Evolutionary conservation across 2,113 vertebrate genomes (phyloP).

Genomic region (Tursiops truncatus): DNA sequence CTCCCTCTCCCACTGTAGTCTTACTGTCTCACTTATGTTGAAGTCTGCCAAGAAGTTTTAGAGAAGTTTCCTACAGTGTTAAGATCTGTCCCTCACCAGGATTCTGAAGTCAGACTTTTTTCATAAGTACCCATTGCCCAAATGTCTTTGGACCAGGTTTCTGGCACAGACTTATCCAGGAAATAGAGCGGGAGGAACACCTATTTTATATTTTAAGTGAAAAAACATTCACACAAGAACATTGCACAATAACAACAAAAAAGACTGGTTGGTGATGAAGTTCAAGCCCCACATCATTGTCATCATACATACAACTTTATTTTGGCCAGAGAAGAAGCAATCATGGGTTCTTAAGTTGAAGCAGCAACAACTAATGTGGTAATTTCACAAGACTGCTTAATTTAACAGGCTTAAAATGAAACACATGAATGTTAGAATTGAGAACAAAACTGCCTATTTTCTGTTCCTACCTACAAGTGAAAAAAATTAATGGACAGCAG

Average conservation of each 20-base stretch:
- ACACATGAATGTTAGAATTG: background rate
- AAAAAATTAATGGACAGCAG: conserved; percentile 46
- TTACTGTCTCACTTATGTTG: background rate
- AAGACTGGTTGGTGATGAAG: background rate
- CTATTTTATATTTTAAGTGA: conserved; percentile 74
- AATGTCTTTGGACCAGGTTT: conserved; percentile 61
- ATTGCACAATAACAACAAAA: conserved; percentile 49
- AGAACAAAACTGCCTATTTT: background rate
- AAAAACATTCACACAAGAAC: conserved; percentile 62
- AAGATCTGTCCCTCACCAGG: background rate
- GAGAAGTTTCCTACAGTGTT: background rate
- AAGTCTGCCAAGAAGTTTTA: conserved; percentile 19
- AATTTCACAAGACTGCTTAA: background rate
- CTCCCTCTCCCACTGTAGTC: background rate
- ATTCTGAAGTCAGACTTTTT: conserved; percentile 7
- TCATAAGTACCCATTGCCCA: conserved; percentile 32
- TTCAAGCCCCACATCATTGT: background rate
- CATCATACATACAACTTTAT: background rate
- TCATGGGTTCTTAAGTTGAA: background rate
- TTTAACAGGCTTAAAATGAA: conserved; percentile 14
- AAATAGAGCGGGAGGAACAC: conserved; percentile 63
- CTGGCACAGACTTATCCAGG: conserved; percentile 67
- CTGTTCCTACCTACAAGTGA: conserved; percentile 46
- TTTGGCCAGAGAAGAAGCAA: background rate
- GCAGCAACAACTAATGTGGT: background rate